phyloP scores from a whole-genome alignment of 2,797 vertebrate species.

The Hydrocynus forskahlii region DNA sequence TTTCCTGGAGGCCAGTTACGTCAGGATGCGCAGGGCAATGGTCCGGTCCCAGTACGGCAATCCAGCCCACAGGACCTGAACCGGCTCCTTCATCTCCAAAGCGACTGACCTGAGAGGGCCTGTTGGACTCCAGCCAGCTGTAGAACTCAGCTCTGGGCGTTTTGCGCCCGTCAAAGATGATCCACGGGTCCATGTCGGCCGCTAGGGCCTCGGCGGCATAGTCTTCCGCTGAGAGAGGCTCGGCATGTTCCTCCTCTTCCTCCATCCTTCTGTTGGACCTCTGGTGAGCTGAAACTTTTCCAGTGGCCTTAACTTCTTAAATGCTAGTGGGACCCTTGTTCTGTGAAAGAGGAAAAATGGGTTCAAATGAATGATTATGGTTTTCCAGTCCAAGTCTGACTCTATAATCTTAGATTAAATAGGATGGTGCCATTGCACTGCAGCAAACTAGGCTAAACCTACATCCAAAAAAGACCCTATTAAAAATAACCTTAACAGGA shows the following conservation, averaged over 20 bases:
- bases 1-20: constrained; percentile 82
- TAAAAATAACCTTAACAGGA: background rate
- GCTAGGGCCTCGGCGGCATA: constrained; percentile 89
- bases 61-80: constrained; percentile 84
- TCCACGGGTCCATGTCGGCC: constrained; percentile 92
- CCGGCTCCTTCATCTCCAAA: constrained; percentile 76
- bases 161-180: constrained; percentile 83
- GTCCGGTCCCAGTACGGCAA: constrained; percentile 78
- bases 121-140: constrained; percentile 87
- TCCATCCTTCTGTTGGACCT: constrained; percentile 58
- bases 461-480: background rate
- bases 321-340: background rate
- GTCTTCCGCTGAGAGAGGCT: constrained; percentile 74
- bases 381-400: background rate
- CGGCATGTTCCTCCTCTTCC: constrained; percentile 61
- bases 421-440: background rate
- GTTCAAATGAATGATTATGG: background rate
- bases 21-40: constrained; percentile 66
- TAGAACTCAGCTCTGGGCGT: constrained; percentile 84
- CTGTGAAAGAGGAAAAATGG: background rate
- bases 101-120: constrained; percentile 84
- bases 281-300: background rate
- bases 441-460: background rate
- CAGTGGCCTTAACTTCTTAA: background rate
- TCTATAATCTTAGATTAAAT: background rate